Percentiles rank a stretch among this genome's conserved stretches.
Evolutionary conservation across 2,797 vertebrate genomes (phyloP).

Genomic region (Gambusia yucatana): DNA sequence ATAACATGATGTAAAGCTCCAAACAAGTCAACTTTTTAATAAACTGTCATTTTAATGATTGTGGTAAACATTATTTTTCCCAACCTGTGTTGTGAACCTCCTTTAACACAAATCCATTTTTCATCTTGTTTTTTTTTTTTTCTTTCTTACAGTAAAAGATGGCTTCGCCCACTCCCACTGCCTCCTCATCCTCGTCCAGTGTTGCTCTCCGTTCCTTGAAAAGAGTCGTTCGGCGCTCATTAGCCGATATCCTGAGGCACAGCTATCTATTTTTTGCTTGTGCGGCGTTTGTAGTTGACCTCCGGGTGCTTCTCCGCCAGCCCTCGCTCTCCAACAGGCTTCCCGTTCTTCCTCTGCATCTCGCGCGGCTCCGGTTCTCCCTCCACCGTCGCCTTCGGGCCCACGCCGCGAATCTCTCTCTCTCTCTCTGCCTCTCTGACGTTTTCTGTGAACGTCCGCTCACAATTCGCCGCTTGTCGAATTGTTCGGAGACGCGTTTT

Average conservation of each 20-base stretch:
- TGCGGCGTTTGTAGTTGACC: constrained; percentile 67
- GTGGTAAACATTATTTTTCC: background rate
- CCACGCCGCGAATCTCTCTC: constrained; percentile 18
- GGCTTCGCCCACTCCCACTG: constrained; percentile 37
- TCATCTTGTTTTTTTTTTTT: constrained; percentile 5
- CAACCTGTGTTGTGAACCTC: background rate
- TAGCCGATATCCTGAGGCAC: constrained; percentile 67
- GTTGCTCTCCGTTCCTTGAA: constrained; percentile 29
- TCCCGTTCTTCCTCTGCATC: constrained; percentile 14
- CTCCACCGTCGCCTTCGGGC: constrained; percentile 37
- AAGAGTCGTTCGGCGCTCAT: constrained; percentile 58
- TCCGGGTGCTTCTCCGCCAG: constrained; percentile 40
- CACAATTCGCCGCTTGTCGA: constrained; percentile 8
- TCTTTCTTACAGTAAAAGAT: constrained; percentile 42
- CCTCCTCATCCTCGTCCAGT: constrained; percentile 27
- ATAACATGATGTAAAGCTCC: no score
- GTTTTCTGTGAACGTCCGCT: constrained; percentile 40
- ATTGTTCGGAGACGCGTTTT: constrained; percentile 10
- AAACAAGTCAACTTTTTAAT: background rate
- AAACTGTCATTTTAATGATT: background rate
- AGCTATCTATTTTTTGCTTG: constrained; percentile 50
- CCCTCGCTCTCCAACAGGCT: constrained; percentile 23
- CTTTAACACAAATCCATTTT: constrained; percentile 6
- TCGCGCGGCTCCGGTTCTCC: constrained; percentile 31
- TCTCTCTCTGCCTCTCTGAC: background rate